Conservation (phyloP, 2,113 vertebrate genomes). For the Lates calcarifer region DNA sequence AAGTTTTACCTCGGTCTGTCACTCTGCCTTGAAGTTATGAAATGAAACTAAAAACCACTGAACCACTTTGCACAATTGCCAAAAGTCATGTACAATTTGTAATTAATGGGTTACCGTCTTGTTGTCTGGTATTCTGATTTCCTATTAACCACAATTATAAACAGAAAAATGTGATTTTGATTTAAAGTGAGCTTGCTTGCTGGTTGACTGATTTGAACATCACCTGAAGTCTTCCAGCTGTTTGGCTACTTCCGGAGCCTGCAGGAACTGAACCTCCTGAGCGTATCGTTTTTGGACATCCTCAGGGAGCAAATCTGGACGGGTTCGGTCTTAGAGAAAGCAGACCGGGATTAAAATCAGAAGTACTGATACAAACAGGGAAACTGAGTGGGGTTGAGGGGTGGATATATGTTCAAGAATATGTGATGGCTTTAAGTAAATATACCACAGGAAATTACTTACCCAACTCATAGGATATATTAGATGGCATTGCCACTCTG, state of each 20-base stretch:
- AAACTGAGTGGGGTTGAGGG: not conserved
- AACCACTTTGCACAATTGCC: not conserved
- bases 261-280: constrained; percentile 81
- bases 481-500: constrained; percentile 44
- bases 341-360: not conserved
- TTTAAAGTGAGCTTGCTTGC: not conserved
- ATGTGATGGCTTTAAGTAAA: not conserved
- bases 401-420: not conserved
- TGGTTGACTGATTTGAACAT: not conserved
- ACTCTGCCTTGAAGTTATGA: not conserved
- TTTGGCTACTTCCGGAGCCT: constrained; percentile 77
- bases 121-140: not conserved
- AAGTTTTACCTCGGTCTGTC: not conserved
- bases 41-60: not conserved
- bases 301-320: constrained; percentile 87
- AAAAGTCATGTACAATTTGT: not conserved
- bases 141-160: not conserved
- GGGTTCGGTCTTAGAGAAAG: constrained; percentile 84
- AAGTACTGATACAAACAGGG: not conserved
- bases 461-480: constrained; percentile 70
- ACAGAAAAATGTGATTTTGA: not conserved
- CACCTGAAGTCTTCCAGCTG: constrained; percentile 92
- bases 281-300: constrained; percentile 83
- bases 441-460: constrained; percentile 24
- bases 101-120: not conserved